Evolutionary conservation across 2,888 invertebrate genomes (phyloP), one percentile per base, ranked within the genome.

Genomic region (Scaptodrosophila latifasciaeformis): DNA sequence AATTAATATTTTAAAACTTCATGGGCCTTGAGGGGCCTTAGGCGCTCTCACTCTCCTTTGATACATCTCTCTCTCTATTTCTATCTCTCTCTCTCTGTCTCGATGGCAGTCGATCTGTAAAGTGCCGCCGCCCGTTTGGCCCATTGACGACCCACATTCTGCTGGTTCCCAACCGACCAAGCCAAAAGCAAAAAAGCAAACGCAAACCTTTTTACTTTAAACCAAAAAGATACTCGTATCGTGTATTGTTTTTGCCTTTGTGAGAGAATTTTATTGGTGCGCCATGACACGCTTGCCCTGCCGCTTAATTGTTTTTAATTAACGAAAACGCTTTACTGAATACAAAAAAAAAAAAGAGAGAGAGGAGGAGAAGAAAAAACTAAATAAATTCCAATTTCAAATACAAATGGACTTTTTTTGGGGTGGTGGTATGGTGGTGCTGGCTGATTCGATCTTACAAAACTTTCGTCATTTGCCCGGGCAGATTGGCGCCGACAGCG

Each of bases 301-400:
- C 64, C 62, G 81, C 84, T 84, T 82, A 83, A 83, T 83, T 83
- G 83, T 82, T 84, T 82, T 84, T 84, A 84, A 84, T 84, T 84
- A 84, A 84, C 79, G 62, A 77, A 80, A 82, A 65, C 70, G 67
- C 71, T 81, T 75, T 68, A 62, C 46, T 62, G 34, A 17, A 35
- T 15, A 35, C 13, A 12, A 13, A 13, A 15, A 35, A 35, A 34
- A 35, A 35, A 35, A n/a, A n/a, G n/a, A n/a, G n/a, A n/a, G n/a
- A n/a, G n/a, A n/a, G n/a, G n/a, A n/a, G n/a, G n/a, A n/a, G n/a
- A n/a, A n/a, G n/a, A n/a, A n/a, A n/a, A n/a, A n/a, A n/a, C n/a
- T n/a, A n/a, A n/a, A 59, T 56, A 75, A 80, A 76, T 78, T 78
- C 81, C 81, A 71, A 75, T 75, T 69, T 59, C 62, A 61, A 45